phyloP scores from a whole-genome alignment of 1,140 invertebrate genomes.

The Drosophila lowei region DNA sequence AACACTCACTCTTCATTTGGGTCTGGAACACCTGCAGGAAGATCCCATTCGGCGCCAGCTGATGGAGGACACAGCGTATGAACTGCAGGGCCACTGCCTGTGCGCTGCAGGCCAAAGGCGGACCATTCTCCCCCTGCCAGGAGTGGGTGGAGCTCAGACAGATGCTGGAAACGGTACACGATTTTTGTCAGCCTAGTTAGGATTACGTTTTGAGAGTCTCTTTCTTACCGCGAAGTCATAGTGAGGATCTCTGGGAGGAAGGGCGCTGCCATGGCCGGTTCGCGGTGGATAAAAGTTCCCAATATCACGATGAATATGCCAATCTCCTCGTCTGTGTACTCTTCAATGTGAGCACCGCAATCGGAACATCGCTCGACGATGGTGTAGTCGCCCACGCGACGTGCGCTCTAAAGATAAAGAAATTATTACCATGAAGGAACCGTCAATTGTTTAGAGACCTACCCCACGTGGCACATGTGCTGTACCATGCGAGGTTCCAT shows the following conservation, averaged over 20 bases:
- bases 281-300: conserved; percentile 97
- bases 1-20: conserved; percentile 88
- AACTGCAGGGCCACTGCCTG: conserved; percentile 98
- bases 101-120: conserved; percentile 93
- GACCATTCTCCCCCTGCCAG: conserved; percentile 96
- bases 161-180: conserved; percentile 84
- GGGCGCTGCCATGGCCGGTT: conserved; percentile 96
- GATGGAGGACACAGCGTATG: conserved; percentile 97
- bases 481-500: conserved; percentile 28
- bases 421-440: not conserved
- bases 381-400: conserved; percentile 89
- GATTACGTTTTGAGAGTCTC: no score
- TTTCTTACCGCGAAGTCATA: conserved; percentile 90
- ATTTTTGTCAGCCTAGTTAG: no score
- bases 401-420: conserved; percentile 84
- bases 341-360: conserved; percentile 93
- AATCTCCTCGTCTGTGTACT: conserved; percentile 98
- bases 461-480: conserved; percentile 60
- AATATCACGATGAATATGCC: conserved; percentile 96
- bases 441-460: conserved; percentile 11
- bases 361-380: conserved; percentile 89
- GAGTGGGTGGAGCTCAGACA: conserved; percentile 90
- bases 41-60: conserved; percentile 97
- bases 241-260: conserved; percentile 95
- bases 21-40: conserved; percentile 98